Percentiles rank a stretch among this genome's conserved stretches.
These are phyloP conservation scores for Eptesicus fuscus DNA, from an alignment of 2,113 vertebrate species.

Conservation along the genomic window DNA sequence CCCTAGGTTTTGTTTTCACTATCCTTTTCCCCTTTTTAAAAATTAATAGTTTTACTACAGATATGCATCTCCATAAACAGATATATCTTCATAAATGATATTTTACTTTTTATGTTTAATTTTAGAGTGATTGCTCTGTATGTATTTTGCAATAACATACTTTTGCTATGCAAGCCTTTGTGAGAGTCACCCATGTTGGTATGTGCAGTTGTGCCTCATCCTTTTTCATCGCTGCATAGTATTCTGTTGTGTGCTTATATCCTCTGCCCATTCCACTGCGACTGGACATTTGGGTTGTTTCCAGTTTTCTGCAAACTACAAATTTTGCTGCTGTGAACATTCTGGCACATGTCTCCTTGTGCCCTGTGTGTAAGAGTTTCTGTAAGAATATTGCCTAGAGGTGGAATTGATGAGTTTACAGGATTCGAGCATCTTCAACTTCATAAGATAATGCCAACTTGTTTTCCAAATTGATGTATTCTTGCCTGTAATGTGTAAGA, in stretches of 20 bases:
- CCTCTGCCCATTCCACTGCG: background rate
- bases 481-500: background rate
- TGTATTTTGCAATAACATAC: background rate
- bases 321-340: background rate
- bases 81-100: background rate
- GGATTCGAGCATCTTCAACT: background rate
- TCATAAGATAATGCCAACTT: background rate
- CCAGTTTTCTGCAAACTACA: background rate
- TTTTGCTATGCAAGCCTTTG: background rate
- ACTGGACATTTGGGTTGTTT: background rate
- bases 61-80: background rate
- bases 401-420: background rate
- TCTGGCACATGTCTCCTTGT: background rate
- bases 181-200: background rate
- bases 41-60: background rate
- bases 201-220: background rate
- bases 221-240: background rate
- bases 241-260: background rate
- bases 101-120: background rate
- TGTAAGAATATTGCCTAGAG: background rate
- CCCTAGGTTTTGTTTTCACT: background rate
- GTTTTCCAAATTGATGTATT: background rate
- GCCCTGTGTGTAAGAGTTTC: background rate
- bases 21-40: background rate
- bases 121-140: background rate